Base-by-base conservation (phyloP, 2,113 vertebrate species). In the Helogale parvula region DNA sequence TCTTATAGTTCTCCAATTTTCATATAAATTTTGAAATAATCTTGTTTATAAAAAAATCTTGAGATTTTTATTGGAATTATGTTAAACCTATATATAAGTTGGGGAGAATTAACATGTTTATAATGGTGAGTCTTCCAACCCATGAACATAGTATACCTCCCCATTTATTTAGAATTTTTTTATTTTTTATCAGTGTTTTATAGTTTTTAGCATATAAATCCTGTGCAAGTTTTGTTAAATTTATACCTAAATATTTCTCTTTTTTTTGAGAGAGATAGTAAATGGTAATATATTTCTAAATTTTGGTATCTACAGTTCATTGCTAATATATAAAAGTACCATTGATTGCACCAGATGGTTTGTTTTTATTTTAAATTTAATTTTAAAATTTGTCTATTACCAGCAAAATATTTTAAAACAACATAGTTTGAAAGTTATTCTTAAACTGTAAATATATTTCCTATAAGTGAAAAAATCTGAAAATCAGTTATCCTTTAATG, bases 401-500 rank as follows among this genome's bases (percentile, higher is more conserved):
- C 0, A 71, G 50, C 16, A 89, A 85, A 74, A 47, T 72, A 74
- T 52, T 88, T 95, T 8, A 77, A 79, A 80, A 45, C 60, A 79
- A 27, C 25, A 47, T 47, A 3, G 69, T 84, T 93, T 88, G 25
- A 93, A 93, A 90, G 54, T 94, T 83, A 93, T 27, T 87, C 12
- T 81, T 74, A 93, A 82, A 76, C 21, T 79, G 27, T 76, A 72
- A 74, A 2, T 19, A 3, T 88, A 66, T 94, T 82, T 84, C 52
- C 45, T 94, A 17, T 35, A 93, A 81, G n/a, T 80, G 38, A 7
- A 41, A 93, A 93, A 88, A 90, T 83, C 65, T 93, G 54, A 95
- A 83, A 94, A 31, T 72, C 63, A 29, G 45, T 91, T 74, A 81
- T 92, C 57, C 45, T 69, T 90, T 76, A 92, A 52, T 91, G 88